Evolutionary conservation across 2,888 invertebrate species (phyloP).

Genomic region (Machimus atricapillus): DNA sequence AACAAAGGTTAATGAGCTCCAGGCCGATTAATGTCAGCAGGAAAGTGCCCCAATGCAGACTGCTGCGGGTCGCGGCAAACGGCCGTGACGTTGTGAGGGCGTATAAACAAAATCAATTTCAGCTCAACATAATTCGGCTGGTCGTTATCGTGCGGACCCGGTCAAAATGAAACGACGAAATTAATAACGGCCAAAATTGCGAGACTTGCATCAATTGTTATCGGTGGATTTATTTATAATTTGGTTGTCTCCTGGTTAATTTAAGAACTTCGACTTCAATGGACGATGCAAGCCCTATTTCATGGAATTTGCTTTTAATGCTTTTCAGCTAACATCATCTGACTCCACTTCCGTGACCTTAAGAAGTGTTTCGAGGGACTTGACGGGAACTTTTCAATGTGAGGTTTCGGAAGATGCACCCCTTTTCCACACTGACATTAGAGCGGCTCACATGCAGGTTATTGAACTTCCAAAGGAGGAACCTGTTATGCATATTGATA

Average conservation of each 20-base stretch:
- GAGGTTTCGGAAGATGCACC: constrained; percentile 69
- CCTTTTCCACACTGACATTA: constrained; percentile 66
- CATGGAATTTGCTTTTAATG: background rate
- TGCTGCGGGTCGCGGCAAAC: background rate
- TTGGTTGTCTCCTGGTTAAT: background rate
- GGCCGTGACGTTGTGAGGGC: background rate
- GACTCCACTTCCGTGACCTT: constrained; percentile 66
- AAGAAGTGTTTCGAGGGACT: constrained; percentile 65
- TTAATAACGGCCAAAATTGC: constrained; percentile 5
- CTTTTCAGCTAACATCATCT: constrained; percentile 63
- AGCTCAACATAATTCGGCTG: background rate
- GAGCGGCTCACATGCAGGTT: constrained; percentile 65
- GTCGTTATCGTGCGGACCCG: background rate
- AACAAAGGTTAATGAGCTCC: constrained; percentile 32
- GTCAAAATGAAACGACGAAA: background rate
- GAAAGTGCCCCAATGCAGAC: background rate
- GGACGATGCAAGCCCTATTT: background rate
- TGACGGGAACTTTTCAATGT: constrained; percentile 66
- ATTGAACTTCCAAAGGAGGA: constrained; percentile 66
- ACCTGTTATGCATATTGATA: constrained; percentile 65
- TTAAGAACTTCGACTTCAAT: background rate
- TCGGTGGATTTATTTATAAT: background rate
- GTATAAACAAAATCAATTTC: background rate
- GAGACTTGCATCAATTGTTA: background rate
- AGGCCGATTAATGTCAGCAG: constrained; percentile 13